Evolutionary conservation across 2,113 vertebrate species (phyloP), one percentile per base, ranked within the genome.

Genomic region (Clinocottus analis): DNA sequence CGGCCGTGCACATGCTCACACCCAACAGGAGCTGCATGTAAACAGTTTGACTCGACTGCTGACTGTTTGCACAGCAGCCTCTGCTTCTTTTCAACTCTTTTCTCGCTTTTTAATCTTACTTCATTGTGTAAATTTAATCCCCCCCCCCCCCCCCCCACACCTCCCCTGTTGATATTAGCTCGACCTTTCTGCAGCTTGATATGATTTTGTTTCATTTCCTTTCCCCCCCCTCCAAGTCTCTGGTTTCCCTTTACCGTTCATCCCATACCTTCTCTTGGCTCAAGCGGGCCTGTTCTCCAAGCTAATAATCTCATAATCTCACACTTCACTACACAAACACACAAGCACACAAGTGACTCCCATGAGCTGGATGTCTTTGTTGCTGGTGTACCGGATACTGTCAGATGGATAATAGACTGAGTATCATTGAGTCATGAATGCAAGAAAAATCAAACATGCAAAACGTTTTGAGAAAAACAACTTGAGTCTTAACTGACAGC

Each of bases 251-350:
- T 81, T 31, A 63, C 33, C 75, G 58, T 80, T 80, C 72, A 77
- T 87, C 79, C 69, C 75, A 72, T 70, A 88, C 82, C 64, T 84
- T 87, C 75, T 80, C 69, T 39, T 73, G 70, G 79, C 84, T 80
- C 37, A 16, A 85, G 81, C 47, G 9, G 29, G 66, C 63, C 59
- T 76, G 41, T 77, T 81, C 77, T 90, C 67, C 17, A 29, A 85
- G 76, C 80, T 70, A 89, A 83, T 82, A 89, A 90, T 91, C 80
- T 91, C 79, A 87, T 87, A 90, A 85, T 90, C 81, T 86, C 85
- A 90, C 90, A 87, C 82, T 83, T 85, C 41, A 51, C 85, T 69
- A 77, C 83, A 86, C 82, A 87, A 87, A 84, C 70, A 71, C 85
- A 83, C 61, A 3, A 76, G 56, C 72, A 55, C 58, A 74, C 47